These are phyloP conservation scores for Amiota minor DNA, from an alignment of 2,888 invertebrate species.

Conservation along the genomic window DNA sequence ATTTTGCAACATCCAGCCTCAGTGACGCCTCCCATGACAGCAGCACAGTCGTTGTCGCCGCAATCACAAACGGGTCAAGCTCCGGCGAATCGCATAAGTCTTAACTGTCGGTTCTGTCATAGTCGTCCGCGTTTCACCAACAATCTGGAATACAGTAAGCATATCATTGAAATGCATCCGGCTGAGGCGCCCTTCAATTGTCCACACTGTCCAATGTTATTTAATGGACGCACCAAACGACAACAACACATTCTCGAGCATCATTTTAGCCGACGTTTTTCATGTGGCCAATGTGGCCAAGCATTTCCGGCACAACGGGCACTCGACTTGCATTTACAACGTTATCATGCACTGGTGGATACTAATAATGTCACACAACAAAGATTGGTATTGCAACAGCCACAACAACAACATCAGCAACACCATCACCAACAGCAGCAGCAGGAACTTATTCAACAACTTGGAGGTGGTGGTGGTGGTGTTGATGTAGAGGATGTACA, in stretches of 20 bases:
- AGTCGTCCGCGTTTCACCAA: constrained; percentile 68
- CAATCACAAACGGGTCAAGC: constrained; percentile 38
- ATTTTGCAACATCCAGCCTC: background rate
- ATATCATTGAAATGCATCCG: constrained; percentile 67
- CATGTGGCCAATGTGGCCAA: constrained; percentile 67
- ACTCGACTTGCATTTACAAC: constrained; percentile 65
- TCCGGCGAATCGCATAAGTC: constrained; percentile 47
- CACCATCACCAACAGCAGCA: background rate
- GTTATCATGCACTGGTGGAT: constrained; percentile 55
- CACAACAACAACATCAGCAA: constrained; percentile 21
- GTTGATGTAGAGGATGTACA: constrained; percentile 63
- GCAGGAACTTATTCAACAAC: constrained; percentile 29
- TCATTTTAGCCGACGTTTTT: constrained; percentile 63
- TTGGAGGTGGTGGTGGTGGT: constrained; percentile 37
- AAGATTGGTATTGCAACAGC: constrained; percentile 11
- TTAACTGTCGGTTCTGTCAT: constrained; percentile 68
- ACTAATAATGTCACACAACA: background rate
- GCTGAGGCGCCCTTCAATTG: constrained; percentile 65
- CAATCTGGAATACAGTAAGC: constrained; percentile 66
- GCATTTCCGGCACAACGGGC: constrained; percentile 64
- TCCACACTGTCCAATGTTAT: constrained; percentile 62
- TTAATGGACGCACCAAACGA: constrained; percentile 60
- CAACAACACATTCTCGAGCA: constrained; percentile 61
- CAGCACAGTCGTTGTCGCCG: background rate
- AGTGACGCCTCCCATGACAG: background rate